Conservation (phyloP, 2,888 invertebrate species). For the Amiota mariae region DNA sequence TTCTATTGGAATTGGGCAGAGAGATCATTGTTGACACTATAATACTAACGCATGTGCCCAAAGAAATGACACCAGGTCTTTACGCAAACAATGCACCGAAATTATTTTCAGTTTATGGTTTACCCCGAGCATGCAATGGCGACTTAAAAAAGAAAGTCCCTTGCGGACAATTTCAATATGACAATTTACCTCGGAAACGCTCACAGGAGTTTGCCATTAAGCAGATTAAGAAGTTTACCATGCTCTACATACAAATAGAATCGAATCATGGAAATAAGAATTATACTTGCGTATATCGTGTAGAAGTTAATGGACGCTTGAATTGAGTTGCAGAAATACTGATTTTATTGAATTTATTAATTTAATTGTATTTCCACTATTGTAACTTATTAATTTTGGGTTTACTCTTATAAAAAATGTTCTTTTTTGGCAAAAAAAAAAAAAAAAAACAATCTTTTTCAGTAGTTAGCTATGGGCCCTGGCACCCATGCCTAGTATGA, state of each 20-base stretch:
- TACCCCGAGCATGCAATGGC: background rate
- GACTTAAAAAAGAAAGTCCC: conserved; percentile 10
- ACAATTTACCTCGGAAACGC: conserved; percentile 45
- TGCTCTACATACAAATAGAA: conserved; percentile 50
- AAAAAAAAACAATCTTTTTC: too few relatives aligned
- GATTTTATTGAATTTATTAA: background rate
- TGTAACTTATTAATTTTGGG: background rate
- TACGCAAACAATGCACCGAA: conserved; percentile 62
- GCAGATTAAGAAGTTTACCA: conserved; percentile 34
- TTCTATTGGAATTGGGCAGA: conserved; percentile 53
- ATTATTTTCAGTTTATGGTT: conserved; percentile 56
- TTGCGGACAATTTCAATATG: conserved; percentile 55
- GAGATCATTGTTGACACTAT: conserved; percentile 55
- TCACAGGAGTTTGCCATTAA: conserved; percentile 48
- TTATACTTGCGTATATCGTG: conserved; percentile 62
- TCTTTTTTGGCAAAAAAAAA: too few relatives aligned
- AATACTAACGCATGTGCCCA: conserved; percentile 54
- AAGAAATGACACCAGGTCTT: conserved; percentile 52
- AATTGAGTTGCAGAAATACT: background rate
- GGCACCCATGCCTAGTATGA: too few relatives aligned
- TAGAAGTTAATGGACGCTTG: conserved; percentile 11
- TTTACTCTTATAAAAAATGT: too few relatives aligned
- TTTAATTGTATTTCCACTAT: background rate
- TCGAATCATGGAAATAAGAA: conserved; percentile 62
- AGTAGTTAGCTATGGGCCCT: too few relatives aligned